A percentile compares a stretch with the other conserved stretches of the same genome.
phyloP scores from a whole-genome alignment of 2,113 vertebrate genomes.

The Chiloscyllium plagiosum region DNA sequence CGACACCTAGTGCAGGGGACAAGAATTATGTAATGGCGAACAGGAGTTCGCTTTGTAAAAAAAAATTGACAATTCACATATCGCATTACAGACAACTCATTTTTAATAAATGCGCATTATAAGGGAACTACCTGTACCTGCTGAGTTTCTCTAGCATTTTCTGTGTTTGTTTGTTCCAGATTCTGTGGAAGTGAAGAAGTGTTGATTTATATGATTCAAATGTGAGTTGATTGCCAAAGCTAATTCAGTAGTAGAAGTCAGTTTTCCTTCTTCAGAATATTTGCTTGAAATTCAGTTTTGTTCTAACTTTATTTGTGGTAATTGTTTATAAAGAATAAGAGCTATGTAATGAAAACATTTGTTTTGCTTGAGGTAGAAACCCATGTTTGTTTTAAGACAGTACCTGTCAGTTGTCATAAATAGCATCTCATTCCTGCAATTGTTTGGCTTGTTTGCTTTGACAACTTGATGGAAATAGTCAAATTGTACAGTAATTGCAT shows the following conservation, averaged over 20 bases:
- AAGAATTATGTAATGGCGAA: too few relatives aligned
- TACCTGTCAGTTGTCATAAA: neutral
- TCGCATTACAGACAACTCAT: too few relatives aligned
- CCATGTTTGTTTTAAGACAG: neutral
- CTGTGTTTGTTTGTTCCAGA: too few relatives aligned
- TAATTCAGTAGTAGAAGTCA: neutral
- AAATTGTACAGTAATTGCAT: conserved; percentile 1
- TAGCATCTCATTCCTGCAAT: neutral
- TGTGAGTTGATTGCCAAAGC: neutral
- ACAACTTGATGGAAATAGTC: neutral
- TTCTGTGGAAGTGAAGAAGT: too few relatives aligned
- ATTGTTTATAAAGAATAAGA: too few relatives aligned
- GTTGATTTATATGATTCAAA: neutral
- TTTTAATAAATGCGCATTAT: too few relatives aligned
- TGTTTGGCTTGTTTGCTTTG: neutral
- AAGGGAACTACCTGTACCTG: too few relatives aligned
- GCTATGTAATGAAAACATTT: neutral
- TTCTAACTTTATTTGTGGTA: neutral
- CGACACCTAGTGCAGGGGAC: too few relatives aligned
- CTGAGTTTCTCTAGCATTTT: too few relatives aligned
- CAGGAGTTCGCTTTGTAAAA: too few relatives aligned
- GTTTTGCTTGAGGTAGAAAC: neutral
- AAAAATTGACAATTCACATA: too few relatives aligned
- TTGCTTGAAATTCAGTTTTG: neutral
- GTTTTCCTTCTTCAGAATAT: neutral